These are phyloP conservation scores for Anoncus sp. DNA, from an alignment of 2,888 invertebrate genomes.

Conservation along the genomic window DNA sequence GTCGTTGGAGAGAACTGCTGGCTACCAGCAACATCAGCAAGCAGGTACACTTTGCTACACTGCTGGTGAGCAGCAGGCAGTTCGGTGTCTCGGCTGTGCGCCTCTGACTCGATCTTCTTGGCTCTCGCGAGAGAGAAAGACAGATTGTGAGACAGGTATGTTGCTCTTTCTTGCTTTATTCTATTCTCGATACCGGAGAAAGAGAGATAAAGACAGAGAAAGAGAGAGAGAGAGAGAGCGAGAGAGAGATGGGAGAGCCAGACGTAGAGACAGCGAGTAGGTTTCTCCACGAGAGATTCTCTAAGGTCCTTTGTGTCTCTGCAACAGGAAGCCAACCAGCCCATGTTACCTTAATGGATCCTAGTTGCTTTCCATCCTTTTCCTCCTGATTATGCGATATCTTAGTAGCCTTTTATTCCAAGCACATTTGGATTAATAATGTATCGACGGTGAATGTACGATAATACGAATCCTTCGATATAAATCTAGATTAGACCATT, in stretches of 20 bases:
- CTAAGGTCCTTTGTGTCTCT: constrained; percentile 54
- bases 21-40: constrained; percentile 47
- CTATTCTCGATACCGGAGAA: constrained; percentile 19
- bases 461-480: neutral
- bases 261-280: constrained; percentile 17
- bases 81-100: constrained; percentile 23
- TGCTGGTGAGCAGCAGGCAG: constrained; percentile 43
- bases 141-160: constrained; percentile 17
- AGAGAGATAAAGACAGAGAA: constrained; percentile 3
- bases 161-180: constrained; percentile 36
- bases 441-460: neutral
- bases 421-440: constrained; percentile 7
- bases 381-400: constrained; percentile 25
- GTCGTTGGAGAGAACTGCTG: constrained; percentile 33
- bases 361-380: constrained; percentile 24
- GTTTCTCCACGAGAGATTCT: constrained; percentile 34
- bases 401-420: constrained; percentile 14
- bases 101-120: constrained; percentile 40
- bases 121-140: constrained; percentile 17
- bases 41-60: constrained; percentile 50
- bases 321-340: constrained; percentile 53
- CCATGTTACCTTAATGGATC: constrained; percentile 45
- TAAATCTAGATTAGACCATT: neutral
- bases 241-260: neutral
- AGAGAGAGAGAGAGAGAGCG: constrained; percentile 16